A percentile compares a stretch with the other conserved stretches of the same genome.
Evolutionary conservation across 2,888 invertebrate species (phyloP).

Genomic region (Pecten maximus): DNA sequence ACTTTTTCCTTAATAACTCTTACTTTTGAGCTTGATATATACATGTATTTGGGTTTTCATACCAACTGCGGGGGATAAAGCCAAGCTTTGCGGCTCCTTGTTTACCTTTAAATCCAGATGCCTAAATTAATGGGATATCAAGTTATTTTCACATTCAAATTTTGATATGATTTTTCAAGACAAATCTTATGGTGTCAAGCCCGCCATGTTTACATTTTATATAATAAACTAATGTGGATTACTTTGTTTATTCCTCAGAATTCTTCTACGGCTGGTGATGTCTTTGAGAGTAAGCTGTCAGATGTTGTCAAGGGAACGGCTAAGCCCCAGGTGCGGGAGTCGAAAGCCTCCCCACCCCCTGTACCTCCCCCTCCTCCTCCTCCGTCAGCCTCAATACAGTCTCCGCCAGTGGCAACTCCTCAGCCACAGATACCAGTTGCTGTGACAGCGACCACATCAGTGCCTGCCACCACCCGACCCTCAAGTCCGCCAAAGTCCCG

Average conservation of each 20-base stretch:
- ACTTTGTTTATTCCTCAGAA: conserved; percentile 66
- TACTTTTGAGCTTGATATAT: too few species aligned
- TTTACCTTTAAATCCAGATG: too few species aligned
- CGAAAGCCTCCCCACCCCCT: conserved; percentile 65
- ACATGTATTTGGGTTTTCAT: too few species aligned
- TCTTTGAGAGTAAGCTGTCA: conserved; percentile 85
- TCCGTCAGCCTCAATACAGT: conserved; percentile 41
- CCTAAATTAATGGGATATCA: too few species aligned
- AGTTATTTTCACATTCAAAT: too few species aligned
- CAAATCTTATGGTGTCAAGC: too few species aligned
- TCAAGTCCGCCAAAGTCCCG: conserved; percentile 48
- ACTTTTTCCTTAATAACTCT: too few species aligned
- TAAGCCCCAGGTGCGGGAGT: conserved; percentile 83
- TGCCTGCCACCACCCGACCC: conserved; percentile 36
- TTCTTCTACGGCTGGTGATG: conserved; percentile 75
- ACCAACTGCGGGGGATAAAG: too few species aligned
- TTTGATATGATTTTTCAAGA: too few species aligned
- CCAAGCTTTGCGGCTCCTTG: too few species aligned
- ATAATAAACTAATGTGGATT: neutral
- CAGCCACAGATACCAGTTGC: conserved; percentile 40
- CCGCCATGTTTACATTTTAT: neutral
- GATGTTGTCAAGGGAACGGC: conserved; percentile 91
- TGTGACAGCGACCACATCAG: conserved; percentile 42
- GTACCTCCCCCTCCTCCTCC: conserved; percentile 47
- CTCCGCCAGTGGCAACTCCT: conserved; percentile 46